Base-by-base conservation (phyloP, 2,113 vertebrate species). In the Bubo scandiacus region DNA sequence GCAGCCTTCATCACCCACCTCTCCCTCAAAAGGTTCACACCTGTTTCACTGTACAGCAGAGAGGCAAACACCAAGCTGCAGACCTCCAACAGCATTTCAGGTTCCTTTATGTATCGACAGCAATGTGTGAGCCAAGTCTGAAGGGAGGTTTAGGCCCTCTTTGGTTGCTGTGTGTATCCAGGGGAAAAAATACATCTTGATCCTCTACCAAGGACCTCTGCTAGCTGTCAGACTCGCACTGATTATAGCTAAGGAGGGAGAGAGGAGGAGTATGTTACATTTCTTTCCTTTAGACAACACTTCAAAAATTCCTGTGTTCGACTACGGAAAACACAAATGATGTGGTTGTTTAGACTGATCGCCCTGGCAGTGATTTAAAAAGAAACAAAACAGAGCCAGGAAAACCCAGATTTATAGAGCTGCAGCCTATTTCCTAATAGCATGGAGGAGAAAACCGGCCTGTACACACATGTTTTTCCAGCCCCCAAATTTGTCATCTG, bases 391-490 rank as follows among this genome's bases (percentile, higher is more conserved):
- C 49, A 68, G 84, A 94, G 90, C 70, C 90, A 93, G 66, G 70
- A 90, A 92, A 93, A 12, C 40, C 15, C 58, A 80, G 84, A 87
- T 94, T 94, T 95, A 95, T 85, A 75, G 87, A 94, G 34, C 65
- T 61, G 36, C 78, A 91, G 73, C 40, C 65, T 73, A 13, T 73
- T 93, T 92, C 85, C 71, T 77, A 1, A 3, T 11, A 81, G 65
- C 29, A 74, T 12, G 16, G 65, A 93, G 68, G 34, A 90, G 51
- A 86, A 96, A 89, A 87, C 21, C 57, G 67, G 82, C 27, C 34
- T 88, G 63, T 49, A 43, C 0, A 4, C 86, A 85, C 29, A 22
- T 54, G 72, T 54, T 90, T 63, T 82, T 84, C 70, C 81, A 90
- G 57, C 57, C 90, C 34, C 34, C 21, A 58, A 20, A 85, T 90